phyloP scores from a whole-genome alignment of 2,113 vertebrate genomes.

The Scatophagus argus region DNA sequence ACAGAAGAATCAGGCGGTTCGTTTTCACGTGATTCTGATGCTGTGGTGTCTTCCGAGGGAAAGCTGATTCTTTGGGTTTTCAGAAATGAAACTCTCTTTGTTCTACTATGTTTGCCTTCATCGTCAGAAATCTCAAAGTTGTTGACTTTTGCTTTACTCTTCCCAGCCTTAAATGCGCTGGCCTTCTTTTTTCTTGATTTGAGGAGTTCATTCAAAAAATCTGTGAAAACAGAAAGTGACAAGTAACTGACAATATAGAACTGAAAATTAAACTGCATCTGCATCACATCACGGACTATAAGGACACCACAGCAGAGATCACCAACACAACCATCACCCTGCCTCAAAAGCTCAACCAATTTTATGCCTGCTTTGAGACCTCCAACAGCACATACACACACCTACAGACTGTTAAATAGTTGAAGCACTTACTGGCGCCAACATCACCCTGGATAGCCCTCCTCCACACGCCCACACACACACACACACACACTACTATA shows the following conservation, averaged over 20 bases:
- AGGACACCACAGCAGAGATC: too few species aligned
- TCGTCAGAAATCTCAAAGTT: slow-evolving; percentile 85
- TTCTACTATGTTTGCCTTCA: slow-evolving; percentile 78
- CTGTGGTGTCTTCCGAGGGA: slow-evolving; percentile 1
- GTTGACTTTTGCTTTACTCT: slow-evolving; percentile 74
- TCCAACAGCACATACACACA: too few species aligned
- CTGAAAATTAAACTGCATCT: background rate
- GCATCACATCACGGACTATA: too few species aligned
- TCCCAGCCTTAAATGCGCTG: slow-evolving; percentile 62
- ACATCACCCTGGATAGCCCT: too few species aligned
- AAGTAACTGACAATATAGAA: background rate
- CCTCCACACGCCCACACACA: too few species aligned
- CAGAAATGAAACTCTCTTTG: slow-evolving; percentile 82
- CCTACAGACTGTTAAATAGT: too few species aligned
- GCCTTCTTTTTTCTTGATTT: slow-evolving; percentile 75
- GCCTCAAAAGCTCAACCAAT: too few species aligned
- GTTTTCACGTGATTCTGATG: slow-evolving; percentile 22
- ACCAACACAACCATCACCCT: too few species aligned
- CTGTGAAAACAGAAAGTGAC: slow-evolving; percentile 54
- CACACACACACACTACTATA: too few species aligned
- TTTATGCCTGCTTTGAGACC: too few species aligned
- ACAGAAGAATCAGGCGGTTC: background rate
- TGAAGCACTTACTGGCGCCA: too few species aligned
- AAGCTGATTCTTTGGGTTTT: slow-evolving; percentile 77
- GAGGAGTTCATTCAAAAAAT: slow-evolving; percentile 75